Evolutionary conservation across 2,888 invertebrate species (phyloP), one percentile per base, ranked within the genome.

Genomic region (Alloscopus bannaensis): DNA sequence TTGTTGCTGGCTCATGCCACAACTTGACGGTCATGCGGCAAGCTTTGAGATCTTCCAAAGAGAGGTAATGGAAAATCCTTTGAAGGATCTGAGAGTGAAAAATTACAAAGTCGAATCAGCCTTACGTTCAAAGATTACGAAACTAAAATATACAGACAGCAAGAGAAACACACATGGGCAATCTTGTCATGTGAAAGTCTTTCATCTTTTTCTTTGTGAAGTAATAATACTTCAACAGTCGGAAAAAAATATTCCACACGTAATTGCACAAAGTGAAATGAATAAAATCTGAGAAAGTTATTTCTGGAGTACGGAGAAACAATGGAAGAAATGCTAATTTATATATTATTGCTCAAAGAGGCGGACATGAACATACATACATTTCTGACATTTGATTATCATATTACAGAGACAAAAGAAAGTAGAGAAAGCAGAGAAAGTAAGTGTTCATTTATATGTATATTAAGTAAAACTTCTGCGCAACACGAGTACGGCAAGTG

Each of bases 31-130:
- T 55, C 40, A 81, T 36, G n/a, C 83, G 71, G 29, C 78, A 81
- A 26, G 65, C 72, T 68, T 83, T 83, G 47, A 83, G 59, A 70
- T 83, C 83, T 60, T 83, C 83, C 22, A 79, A 81, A 8, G 75
- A 31, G 16, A 81, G 55, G 50, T 24, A 75, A 18, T 8, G 20
- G 24, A 80, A 81, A 16, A 82, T 52, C 13, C 47, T 62, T 20
- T 69, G 50, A 3, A 81, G 26, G 31, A 82, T 70, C 82, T 82
- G 45, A 16, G 47, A 8, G 20, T 8, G 6, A 13, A 22, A 36
- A 60, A 36, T 36, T 1, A 22, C 31, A 36, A 60, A 40, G 6
- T 24, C 18, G n/a, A 1, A n/a, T 16, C 2, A 31, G 13, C 4
- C 6, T 60, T 60, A 36, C n/a, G 20, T 60, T 18, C 16, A 13